phyloP scores from a whole-genome alignment of 2,888 invertebrate species.

The Sesia bembeciformis region DNA sequence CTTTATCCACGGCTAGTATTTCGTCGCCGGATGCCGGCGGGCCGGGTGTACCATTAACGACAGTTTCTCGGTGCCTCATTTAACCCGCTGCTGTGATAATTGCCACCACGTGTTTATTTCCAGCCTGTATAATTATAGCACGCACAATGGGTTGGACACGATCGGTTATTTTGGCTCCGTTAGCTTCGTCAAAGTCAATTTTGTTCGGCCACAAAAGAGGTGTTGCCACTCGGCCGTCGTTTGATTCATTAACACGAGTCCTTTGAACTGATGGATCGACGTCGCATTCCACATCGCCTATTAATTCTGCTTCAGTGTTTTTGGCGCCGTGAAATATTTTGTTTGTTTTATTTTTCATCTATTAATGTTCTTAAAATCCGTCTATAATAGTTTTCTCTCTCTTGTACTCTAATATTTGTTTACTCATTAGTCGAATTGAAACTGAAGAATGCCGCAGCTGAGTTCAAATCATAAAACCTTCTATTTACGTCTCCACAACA shows the following conservation, averaged over 20 bases:
- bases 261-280: slow-evolving; percentile 65
- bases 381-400: background rate
- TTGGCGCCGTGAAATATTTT: background rate
- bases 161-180: slow-evolving; percentile 64
- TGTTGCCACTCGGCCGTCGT: slow-evolving; percentile 65
- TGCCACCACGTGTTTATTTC: slow-evolving; percentile 74
- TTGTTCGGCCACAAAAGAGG: slow-evolving; percentile 63
- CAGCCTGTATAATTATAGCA: slow-evolving; percentile 65
- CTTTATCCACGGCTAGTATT: slow-evolving; percentile 37
- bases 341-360: background rate
- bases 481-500: background rate
- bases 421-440: background rate
- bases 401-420: background rate
- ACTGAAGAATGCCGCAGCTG: background rate
- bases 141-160: slow-evolving; percentile 72
- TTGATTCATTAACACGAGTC: slow-evolving; percentile 65
- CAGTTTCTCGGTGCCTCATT: slow-evolving; percentile 68
- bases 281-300: slow-evolving; percentile 40
- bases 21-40: slow-evolving; percentile 54
- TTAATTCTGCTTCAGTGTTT: slow-evolving; percentile 32
- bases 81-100: slow-evolving; percentile 71
- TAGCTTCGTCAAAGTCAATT: slow-evolving; percentile 66
- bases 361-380: no score
- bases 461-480: no score
- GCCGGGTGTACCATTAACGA: slow-evolving; percentile 62